A percentile compares a stretch with the other conserved stretches of the same genome.
Evolutionary conservation across 2,113 vertebrate genomes (phyloP).

Genomic region (Tragulus kanchil): DNA sequence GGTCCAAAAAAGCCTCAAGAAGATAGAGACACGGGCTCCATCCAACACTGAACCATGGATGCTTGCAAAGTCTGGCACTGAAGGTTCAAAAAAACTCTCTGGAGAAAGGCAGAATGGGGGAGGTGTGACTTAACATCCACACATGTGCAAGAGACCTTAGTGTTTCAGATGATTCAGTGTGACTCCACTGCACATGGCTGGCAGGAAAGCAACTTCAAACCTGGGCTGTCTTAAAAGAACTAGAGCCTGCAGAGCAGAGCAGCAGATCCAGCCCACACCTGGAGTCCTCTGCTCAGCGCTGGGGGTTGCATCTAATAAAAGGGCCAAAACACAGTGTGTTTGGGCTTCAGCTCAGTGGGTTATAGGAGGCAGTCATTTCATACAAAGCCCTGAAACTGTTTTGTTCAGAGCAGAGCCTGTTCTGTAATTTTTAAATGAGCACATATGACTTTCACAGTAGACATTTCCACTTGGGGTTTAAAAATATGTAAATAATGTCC

Average conservation of each 20-base stretch:
- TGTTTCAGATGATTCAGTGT: neutral
- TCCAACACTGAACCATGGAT: neutral
- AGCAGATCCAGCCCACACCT: neutral
- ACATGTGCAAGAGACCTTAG: neutral
- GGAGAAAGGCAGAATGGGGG: neutral
- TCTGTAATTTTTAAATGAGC: neutral
- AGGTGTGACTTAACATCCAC: neutral
- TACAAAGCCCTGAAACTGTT: neutral
- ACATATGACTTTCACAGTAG: neutral
- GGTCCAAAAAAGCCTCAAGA: neutral
- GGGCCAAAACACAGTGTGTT: neutral
- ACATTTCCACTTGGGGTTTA: conserved; percentile 1
- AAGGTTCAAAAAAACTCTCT: neutral
- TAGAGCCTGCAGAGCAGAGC: neutral
- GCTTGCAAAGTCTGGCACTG: neutral
- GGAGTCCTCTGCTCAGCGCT: neutral
- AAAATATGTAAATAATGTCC: neutral
- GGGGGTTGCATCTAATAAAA: neutral
- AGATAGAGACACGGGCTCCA: neutral
- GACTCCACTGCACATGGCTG: neutral
- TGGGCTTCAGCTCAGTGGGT: neutral
- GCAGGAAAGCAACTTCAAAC: conserved; percentile 15
- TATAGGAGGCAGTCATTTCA: neutral
- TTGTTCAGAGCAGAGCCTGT: neutral
- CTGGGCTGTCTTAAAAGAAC: neutral